Base-by-base conservation (phyloP, 2,797 vertebrate species). In the Phylloscopus collybita region DNA sequence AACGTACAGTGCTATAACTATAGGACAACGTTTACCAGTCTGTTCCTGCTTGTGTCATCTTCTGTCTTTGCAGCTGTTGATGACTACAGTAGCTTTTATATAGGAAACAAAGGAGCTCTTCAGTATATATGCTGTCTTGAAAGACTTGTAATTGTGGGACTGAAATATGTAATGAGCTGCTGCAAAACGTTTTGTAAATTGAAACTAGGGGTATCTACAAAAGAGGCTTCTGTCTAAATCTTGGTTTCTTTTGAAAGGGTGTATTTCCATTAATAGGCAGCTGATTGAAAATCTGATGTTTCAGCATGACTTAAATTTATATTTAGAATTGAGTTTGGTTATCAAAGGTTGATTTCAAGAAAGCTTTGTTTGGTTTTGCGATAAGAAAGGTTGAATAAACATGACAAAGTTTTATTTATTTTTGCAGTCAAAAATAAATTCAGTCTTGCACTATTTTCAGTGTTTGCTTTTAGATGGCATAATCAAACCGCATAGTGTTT, bases 51-150 rank as follows among this genome's bases (percentile, higher is more conserved):
- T 96, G 98, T 98, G 98, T 97, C 98, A 98, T 98, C 98, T 97
- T 98, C 98, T 98, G 96, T 97, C 86, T 88, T 96, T 97, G 97
- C 98, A 99, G 99, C 98, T 99, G 98, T 97, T 96, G 92, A 94
- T 98, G 98, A 98, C 98, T 97, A 98, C 97, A 98, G 97, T 97
- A 98, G 97, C 97, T 97, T 97, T 97, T 98, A 97, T 95, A 96
- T 42, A 94, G 88, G 96, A 95, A 98, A 98, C 99, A 99, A 99
- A 98, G 97, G 83, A 45, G 88, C 65, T 45, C 94, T 97, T 98
- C 94, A 98, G 91, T 90, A 49, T 97, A 86, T 93, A 93, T 90
- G 93, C 89, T 92, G 74, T 85, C 95, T 95, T 88, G 90, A 91
- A 95, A 96, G 96, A 97, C 90, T 97, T 97, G 96, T 94, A 94